Evolutionary conservation across 2,888 invertebrate species (phyloP).

Genomic region (Homarus gammarus): DNA sequence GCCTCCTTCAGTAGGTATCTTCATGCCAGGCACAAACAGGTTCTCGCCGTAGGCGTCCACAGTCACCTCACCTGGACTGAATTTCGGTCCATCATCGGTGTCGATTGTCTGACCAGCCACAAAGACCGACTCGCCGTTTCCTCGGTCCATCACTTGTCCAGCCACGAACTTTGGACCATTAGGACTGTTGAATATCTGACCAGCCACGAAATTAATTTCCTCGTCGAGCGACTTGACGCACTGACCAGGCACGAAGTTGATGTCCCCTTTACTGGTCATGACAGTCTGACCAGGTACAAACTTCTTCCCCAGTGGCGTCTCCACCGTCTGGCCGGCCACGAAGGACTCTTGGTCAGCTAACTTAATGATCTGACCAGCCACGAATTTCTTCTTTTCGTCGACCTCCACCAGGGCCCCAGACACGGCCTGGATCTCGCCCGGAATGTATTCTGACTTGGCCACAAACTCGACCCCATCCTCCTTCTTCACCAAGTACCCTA

Average conservation of each 20-base stretch:
- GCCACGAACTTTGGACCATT: conserved; percentile 76
- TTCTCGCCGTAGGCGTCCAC: conserved; percentile 68
- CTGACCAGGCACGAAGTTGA: conserved; percentile 76
- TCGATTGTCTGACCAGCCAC: conserved; percentile 86
- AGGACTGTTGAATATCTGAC: conserved; percentile 64
- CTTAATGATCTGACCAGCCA: conserved; percentile 83
- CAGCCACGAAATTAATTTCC: conserved; percentile 60
- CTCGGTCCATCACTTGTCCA: conserved; percentile 76
- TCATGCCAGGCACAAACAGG: conserved; percentile 83
- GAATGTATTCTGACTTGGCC: conserved; percentile 39
- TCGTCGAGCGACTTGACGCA: conserved; percentile 47
- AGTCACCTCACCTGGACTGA: conserved; percentile 87
- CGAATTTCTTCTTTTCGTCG: conserved; percentile 72
- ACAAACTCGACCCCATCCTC: conserved; percentile 61
- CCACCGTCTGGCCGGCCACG: conserved; percentile 85
- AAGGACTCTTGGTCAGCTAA: conserved; percentile 83
- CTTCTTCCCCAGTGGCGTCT: conserved; percentile 81
- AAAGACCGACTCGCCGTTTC: conserved; percentile 81
- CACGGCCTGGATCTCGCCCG: conserved; percentile 42
- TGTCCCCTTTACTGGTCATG: conserved; percentile 64
- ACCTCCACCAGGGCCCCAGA: conserved; percentile 68
- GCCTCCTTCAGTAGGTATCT: conserved; percentile 82
- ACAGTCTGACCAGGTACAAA: conserved; percentile 77
- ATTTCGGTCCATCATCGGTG: conserved; percentile 86
- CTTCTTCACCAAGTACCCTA: conserved; percentile 68